Evolutionary conservation across 2,113 vertebrate species (phyloP).

Genomic region (Tachycineta bicolor): DNA sequence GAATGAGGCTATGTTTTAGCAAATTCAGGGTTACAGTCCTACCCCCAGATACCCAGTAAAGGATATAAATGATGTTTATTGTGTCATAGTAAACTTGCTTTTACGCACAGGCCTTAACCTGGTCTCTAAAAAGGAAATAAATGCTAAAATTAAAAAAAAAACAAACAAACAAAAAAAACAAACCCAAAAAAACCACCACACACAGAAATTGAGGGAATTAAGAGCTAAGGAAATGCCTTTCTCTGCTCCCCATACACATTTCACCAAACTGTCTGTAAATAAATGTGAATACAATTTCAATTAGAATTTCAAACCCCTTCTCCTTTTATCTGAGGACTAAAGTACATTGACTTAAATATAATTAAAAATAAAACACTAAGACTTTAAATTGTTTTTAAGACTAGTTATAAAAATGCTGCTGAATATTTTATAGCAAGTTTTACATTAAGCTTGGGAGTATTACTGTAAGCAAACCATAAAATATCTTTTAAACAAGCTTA

Average conservation of each 20-base stretch:
- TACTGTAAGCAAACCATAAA: slow-evolving; percentile 63
- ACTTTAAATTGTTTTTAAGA: slow-evolving; percentile 63
- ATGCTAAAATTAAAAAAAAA: not conserved
- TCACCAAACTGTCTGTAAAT: not conserved
- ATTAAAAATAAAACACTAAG: slow-evolving; percentile 66
- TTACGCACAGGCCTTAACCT: not conserved
- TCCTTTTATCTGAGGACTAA: slow-evolving; percentile 50
- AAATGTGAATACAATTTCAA: slow-evolving; percentile 26
- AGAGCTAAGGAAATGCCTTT: not conserved
- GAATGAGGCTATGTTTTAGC: not conserved
- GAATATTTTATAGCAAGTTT: slow-evolving; percentile 70
- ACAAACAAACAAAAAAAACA: too few species aligned
- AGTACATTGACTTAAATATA: slow-evolving; percentile 63
- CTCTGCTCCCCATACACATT: not conserved
- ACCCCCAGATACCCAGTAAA: not conserved
- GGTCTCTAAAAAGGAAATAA: not conserved
- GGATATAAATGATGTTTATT: not conserved
- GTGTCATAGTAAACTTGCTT: not conserved
- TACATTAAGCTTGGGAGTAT: slow-evolving; percentile 54
- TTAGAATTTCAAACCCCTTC: not conserved
- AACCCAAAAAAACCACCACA: not conserved
- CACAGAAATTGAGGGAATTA: not conserved
- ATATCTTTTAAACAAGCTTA: slow-evolving; percentile 41
- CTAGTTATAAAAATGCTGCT: slow-evolving; percentile 56
- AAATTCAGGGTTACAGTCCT: not conserved